phyloP scores from a whole-genome alignment of 2,113 vertebrate genomes.

The Columba livia region DNA sequence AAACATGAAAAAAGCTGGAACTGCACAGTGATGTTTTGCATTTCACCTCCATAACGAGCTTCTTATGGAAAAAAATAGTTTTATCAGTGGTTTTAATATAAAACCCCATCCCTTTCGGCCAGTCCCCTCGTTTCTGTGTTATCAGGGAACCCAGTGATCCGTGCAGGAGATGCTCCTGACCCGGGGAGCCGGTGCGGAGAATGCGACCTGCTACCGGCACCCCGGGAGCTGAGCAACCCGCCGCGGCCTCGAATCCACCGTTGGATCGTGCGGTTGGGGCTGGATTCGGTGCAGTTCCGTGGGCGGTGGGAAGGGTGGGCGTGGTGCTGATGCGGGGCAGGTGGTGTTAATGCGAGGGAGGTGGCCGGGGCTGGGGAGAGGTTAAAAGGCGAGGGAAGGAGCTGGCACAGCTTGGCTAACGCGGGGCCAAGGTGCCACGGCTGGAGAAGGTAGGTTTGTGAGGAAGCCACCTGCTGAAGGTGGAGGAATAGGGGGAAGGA shows the following conservation, averaged over 20 bases:
- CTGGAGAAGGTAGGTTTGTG: background rate
- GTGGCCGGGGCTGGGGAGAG: background rate
- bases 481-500: background rate
- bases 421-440: rapidly evolving
- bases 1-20: background rate
- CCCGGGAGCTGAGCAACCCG: rapidly evolving
- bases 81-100: background rate
- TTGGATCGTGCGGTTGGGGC: rapidly evolving
- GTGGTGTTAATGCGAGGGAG: background rate
- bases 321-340: background rate
- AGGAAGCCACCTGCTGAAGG: rapidly evolving
- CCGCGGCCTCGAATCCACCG: rapidly evolving
- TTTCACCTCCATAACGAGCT: background rate
- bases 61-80: background rate
- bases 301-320: rapidly evolving
- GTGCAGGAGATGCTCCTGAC: background rate
- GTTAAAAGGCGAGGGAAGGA: background rate
- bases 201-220: no score
- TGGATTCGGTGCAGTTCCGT: background rate
- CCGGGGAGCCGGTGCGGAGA: no score
- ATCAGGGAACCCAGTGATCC: background rate
- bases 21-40: no score
- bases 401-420: rapidly evolving
- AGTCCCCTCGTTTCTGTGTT: background rate
- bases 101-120: background rate